Conservation (phyloP, 2,888 invertebrate species). For the Augochlorella aurata region DNA sequence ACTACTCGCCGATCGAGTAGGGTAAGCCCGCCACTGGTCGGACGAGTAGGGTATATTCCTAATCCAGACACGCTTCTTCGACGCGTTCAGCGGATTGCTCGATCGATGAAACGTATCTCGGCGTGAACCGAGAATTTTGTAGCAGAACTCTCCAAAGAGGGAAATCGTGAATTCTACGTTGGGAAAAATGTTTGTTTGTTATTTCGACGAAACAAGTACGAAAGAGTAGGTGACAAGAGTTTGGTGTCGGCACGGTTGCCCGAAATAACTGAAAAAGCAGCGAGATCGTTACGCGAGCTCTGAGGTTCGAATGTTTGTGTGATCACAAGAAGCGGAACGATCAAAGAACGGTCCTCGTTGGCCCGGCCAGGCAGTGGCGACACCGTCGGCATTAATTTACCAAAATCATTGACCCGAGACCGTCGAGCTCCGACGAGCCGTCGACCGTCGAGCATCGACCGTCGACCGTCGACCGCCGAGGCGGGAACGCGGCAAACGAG, state of each 20-base stretch:
- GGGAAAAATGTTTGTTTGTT: background rate
- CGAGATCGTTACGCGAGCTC: background rate
- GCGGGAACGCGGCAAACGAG: background rate
- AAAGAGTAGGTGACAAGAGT: background rate
- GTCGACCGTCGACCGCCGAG: background rate
- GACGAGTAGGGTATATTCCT: too few species aligned
- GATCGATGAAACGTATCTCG: too few species aligned
- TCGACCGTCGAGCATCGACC: background rate
- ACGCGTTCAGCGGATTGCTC: too few species aligned
- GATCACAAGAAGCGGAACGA: conserved; percentile 1
- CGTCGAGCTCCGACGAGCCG: background rate
- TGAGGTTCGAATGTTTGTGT: background rate
- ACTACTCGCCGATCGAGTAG: too few species aligned
- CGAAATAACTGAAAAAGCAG: background rate
- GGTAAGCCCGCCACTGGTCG: too few species aligned
- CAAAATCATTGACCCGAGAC: conserved; percentile 6
- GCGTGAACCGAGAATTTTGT: too few species aligned
- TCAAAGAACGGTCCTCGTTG: background rate
- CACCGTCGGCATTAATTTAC: conserved; percentile 4
- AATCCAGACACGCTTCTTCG: too few species aligned
- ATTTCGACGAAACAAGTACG: background rate
- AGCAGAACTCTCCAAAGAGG: background rate
- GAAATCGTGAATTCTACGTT: background rate
- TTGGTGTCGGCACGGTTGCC: background rate
- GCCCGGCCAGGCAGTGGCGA: background rate